Base-by-base conservation (phyloP, 2,888 invertebrate genomes). In the Allacma fusca region DNA sequence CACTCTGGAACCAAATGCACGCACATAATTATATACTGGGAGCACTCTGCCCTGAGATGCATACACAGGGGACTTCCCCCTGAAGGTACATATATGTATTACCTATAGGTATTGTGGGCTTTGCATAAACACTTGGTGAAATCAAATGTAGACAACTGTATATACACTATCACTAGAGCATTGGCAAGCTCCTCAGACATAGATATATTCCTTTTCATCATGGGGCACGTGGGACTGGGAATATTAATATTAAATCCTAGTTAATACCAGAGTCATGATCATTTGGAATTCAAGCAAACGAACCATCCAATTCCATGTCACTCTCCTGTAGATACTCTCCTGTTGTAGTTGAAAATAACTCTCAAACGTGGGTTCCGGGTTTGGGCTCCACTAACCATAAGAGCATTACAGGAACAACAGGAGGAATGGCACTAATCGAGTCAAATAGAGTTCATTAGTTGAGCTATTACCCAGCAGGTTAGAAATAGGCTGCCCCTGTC, bases 401-500 rank as follows among this genome's bases (percentile, higher is more conserved):
- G 16, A 68, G 40, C 26, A 44, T 43, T 16, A 44, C 16, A 40
- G 24, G 2, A 1, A 69, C 2, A 7, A 40, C 13, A 44, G 43
- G 29, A 69, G n/a, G 12, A 69, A 29, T 19, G 24, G 16, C 12
- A 50, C 50, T 50, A 50, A 50, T 50, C 50, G 50, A 50, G 16
- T 50, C 76, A 78, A 79, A 80, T 80, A 73, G 79, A 80, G 80
- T 79, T 81, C 79, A 81, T 80, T 80, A 81, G 81, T 75, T 79
- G 77, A 80, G 75, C 78, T 75, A 78, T 77, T 78, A 78, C 75
- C 57, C 75, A 65, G 74, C 65, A 40, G 74, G 67, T 43, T 74
- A 24, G 67, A 67, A 74, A 67, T 67, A 29, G 50, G 43, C 26
- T 65, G 21, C 40, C 40, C 40, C 68, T 21, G 23, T 68, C 68